phyloP scores from a whole-genome alignment of 2,888 invertebrate species.

The Drosophila algonquin region DNA sequence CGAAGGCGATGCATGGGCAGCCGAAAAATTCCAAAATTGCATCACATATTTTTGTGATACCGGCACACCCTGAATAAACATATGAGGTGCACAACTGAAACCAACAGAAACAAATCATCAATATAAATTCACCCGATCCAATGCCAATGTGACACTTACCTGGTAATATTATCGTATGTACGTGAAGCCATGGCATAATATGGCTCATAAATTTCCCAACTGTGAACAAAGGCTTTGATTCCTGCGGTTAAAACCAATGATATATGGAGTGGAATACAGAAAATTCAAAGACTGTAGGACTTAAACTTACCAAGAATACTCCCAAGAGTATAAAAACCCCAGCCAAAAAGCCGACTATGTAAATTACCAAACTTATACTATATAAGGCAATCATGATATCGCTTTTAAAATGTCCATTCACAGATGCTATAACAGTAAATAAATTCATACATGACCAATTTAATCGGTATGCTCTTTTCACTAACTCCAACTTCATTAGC shows the following conservation, averaged over 20 bases:
- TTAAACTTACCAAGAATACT: neutral
- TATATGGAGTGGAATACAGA: neutral
- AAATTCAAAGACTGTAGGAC: neutral
- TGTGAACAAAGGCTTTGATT: neutral
- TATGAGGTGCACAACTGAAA: neutral
- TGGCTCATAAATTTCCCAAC: neutral
- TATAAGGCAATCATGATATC: fast-evolving
- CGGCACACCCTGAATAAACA: neutral
- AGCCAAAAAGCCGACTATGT: neutral
- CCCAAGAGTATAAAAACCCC: neutral
- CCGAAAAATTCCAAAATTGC: too few species aligned
- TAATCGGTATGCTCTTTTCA: neutral
- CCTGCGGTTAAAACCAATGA: neutral
- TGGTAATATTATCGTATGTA: neutral
- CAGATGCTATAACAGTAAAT: too few species aligned
- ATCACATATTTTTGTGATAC: neutral
- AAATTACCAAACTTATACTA: too few species aligned
- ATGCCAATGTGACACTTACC: neutral
- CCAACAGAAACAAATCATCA: neutral
- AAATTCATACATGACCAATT: neutral
- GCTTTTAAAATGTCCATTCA: fast-evolving
- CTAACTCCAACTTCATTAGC: neutral
- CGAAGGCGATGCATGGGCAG: neutral
- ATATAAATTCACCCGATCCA: neutral
- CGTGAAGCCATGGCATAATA: neutral